Conservation (phyloP, 2,113 vertebrate genomes). For the Oryzias melastigma region DNA sequence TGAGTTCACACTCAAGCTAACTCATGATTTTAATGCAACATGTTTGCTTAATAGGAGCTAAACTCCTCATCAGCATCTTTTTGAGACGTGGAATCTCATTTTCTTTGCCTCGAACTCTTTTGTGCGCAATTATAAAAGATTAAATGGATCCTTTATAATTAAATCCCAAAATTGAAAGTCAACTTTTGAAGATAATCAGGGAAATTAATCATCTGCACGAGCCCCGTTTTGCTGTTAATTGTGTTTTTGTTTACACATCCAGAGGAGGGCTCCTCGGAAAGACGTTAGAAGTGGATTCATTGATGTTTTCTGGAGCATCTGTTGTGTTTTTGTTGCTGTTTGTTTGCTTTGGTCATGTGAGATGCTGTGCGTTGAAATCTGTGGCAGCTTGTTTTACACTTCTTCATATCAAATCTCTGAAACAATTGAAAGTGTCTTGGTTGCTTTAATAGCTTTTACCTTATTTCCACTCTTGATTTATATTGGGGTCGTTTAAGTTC, state of each 20-base stretch:
- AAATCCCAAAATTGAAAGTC: slow-evolving; percentile 49
- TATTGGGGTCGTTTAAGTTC: no score
- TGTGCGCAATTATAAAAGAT: slow-evolving; percentile 22
- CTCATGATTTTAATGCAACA: no score
- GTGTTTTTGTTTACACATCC: slow-evolving; percentile 54
- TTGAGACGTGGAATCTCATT: no score
- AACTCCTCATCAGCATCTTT: no score
- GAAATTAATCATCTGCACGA: slow-evolving; percentile 55
- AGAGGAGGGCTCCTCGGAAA: slow-evolving; percentile 12
- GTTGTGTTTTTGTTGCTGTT: background rate
- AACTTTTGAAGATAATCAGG: slow-evolving; percentile 35
- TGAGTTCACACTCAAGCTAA: no score
- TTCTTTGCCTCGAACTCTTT: slow-evolving; percentile 28
- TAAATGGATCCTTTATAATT: slow-evolving; percentile 54
- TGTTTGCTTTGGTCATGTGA: slow-evolving; percentile 1
- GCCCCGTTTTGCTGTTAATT: slow-evolving; percentile 55
- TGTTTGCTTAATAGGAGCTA: no score
- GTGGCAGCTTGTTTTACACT: slow-evolving; percentile 12
- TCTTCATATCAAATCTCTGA: slow-evolving; percentile 2
- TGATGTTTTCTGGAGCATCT: slow-evolving; percentile 30
- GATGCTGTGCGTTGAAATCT: slow-evolving; percentile 3
- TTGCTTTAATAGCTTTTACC: background rate
- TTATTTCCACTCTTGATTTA: no score
- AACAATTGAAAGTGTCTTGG: slow-evolving; percentile 1
- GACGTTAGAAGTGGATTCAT: slow-evolving; percentile 14